Evolutionary conservation across 2,888 invertebrate genomes (phyloP), one percentile per base, ranked within the genome.

Genomic region (Pyrgus malvae): DNA sequence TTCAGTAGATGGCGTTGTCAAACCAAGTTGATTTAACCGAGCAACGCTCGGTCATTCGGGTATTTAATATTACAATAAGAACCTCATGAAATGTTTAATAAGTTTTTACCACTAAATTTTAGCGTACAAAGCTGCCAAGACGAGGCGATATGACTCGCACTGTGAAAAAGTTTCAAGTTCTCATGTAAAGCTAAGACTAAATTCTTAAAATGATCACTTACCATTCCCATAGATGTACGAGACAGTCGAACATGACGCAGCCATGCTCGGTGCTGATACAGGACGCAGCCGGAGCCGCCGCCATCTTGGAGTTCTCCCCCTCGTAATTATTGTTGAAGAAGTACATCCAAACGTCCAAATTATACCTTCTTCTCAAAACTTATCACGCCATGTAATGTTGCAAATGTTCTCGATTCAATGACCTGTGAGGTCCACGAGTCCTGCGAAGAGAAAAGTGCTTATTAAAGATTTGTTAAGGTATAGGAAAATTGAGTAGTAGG

Each of bases 191-290:
- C 4, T 27, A 27, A 4, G 5, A 8, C 7, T 27, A 9, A 2
- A 8, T 27, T 7, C 2, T 8, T 8, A 27, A 16, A 8, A 7
- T 8, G n/a, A n/a, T 44, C 4, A 78, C 89, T 86, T 56, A 89
- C 90, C 90, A 90, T 60, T 90, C 90, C 90, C 90, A 90, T 23
- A 90, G 76, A 63, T 90, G 89, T 11, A 82, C 80, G 38, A 90
- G 78, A 56, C 90, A 90, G 68, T 89, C 85, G 64, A 90, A 90
- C 83, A 88, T 83, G 61, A 88, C 87, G 67, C 90, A 90, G 62
- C 90, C 90, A 67, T 89, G 79, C 54, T 86, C 88, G 16, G 82
- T 78, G 72, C 78, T 80, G 70, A 88, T 82, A 63, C 89, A 89
- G 42, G 88, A 88, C 3, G 84, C 83, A 2, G 83, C 75, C 2